Base-by-base conservation (phyloP, 1,140 invertebrate species). In the Pogonomyrmex barbatus region DNA sequence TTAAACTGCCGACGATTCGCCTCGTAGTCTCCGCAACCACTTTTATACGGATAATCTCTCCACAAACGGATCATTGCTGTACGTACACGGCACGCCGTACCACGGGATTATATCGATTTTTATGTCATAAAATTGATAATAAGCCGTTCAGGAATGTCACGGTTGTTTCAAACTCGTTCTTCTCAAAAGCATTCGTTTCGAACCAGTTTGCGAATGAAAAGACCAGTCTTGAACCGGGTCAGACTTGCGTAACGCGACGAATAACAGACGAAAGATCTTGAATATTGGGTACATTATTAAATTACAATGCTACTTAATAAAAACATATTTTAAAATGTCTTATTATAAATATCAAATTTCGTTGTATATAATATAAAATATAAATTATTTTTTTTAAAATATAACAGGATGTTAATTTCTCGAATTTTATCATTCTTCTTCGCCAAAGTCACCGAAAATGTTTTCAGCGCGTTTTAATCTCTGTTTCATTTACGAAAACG, bases 1-100 rank as follows among this genome's bases (percentile, higher is more conserved):
- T 83, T 83, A 83, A 82, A 73, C 67, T 67, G 52, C 33, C 30
- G 54, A 54, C 79, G 45, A 83, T 83, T 70, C 76, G 81, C 81
- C 62, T 89, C 76, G 36, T 36, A 58, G 75, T 77, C 63, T 45
- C 3, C 30, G 33, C n/a, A 17, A 50, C 58, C 58, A 45, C 52
- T 47, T 68, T 42, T 52, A 42, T 60, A 60, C 45, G 56, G 42
- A 4, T 75, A 82, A 82, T 82, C 79, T 73, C 42, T 24, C 30
- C 17, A 45, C 30, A 56, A 60, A 47, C 79, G 14, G 17, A 75
- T 83, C 62, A 75, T 83, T 75, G 45, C 56, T 14, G 30, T 9
- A 58, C 8, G 9, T 30, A 58, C 17, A 50, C 24, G 24, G 30
- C 14, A 52, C 36, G 14, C 56, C 4, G 36, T 10, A 36, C n/a